Evolutionary conservation across 2,113 vertebrate genomes (phyloP), one percentile per base, ranked within the genome.

Genomic region (Rana temporaria): DNA sequence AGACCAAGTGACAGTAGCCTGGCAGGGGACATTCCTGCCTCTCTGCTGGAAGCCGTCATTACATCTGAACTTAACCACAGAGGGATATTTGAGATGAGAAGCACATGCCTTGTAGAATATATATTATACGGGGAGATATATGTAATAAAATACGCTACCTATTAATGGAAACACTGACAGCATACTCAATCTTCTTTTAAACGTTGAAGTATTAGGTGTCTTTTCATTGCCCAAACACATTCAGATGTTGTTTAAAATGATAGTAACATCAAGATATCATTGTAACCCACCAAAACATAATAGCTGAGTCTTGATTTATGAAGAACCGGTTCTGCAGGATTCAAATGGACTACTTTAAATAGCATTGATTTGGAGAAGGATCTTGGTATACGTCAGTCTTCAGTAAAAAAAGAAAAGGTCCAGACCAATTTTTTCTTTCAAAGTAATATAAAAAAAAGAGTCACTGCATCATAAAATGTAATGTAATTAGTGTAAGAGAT

Each of bases 91-190:
- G 71, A 82, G 48, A 65, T 67, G 53, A 62, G 15, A 60, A 14
- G 24, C 18, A 52, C 60, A n/a, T 32, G 42, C 60, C 57, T 63
- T 53, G 24, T 80, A 30, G 66, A n/a, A 20, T 81, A 70, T 57
- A 62, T 30, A 65, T 65, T 72, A 64, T 72, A 34, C 19, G 55
- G 42, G 68, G 57, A 24, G 64, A 67, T 12, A 48, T 32, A 26
- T 62, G 67, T 81, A 70, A 81, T 26, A 62, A 71, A 81, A 81
- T 81, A 81, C 79, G 48, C n/a, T 34, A 5, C 53, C 69, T 32
- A 17, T 34, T 30, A 30, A 81, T 71, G 79, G 68, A 72, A 81
- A 55, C 19, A n/a, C 60, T 81, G 68, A 81, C 79, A 55, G 22
- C 34, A 72, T 71, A 55, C 42, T 81, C 38, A 62, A 24, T 64